Evolutionary conservation across 1,140 invertebrate genomes (phyloP).

Genomic region (Muscidifurax raptorellus): DNA sequence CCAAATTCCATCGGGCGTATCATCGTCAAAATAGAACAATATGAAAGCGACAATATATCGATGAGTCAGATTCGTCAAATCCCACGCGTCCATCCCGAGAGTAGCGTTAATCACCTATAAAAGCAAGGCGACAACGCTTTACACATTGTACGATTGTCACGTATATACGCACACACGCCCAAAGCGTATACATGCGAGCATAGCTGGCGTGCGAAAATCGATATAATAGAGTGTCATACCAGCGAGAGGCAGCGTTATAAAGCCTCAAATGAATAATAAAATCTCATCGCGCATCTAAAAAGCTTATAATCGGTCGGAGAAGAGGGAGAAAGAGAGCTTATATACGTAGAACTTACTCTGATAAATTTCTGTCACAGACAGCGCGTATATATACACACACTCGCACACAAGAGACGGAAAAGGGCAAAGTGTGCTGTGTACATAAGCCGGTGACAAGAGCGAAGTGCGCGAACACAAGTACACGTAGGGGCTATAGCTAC

Average conservation of each 20-base stretch:
- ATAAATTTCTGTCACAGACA: constrained; percentile 5
- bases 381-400: background rate
- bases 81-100: background rate
- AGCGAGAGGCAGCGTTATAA: background rate
- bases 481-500: background rate
- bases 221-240: background rate
- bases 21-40: background rate
- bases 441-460: background rate
- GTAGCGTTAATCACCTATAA: background rate
- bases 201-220: background rate
- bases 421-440: too few species aligned
- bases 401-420: background rate
- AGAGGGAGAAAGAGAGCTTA: too few species aligned
- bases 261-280: constrained; percentile 23
- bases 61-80: background rate
- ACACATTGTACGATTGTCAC: background rate
- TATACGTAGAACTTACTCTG: background rate
- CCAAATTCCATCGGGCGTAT: background rate
- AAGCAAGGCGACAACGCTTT: background rate
- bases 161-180: background rate
- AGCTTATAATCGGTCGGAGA: background rate
- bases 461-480: background rate
- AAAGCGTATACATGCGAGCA: background rate
- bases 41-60: background rate
- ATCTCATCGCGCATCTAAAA: background rate